Percentiles rank a stretch among this genome's conserved stretches.
Conservation (phyloP, 1,140 invertebrate species). For the Drosophila santomea region DNA sequence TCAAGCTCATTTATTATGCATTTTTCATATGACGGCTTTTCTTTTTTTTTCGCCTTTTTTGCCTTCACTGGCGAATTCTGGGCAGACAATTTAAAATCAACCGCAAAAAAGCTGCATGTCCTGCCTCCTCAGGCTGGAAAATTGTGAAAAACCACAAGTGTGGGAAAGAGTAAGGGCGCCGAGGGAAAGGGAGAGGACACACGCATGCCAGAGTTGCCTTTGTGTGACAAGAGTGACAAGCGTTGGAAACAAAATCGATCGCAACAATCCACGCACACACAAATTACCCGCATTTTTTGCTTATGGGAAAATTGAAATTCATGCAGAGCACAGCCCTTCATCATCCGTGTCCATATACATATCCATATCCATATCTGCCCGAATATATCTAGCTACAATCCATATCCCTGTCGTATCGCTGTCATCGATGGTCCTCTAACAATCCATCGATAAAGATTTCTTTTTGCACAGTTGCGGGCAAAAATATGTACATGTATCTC, state of each 20-base stretch:
- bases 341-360: constrained; percentile 43
- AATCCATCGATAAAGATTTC: constrained; percentile 60
- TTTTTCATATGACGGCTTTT: constrained; percentile 78
- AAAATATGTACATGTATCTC: neutral
- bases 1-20: constrained; percentile 80
- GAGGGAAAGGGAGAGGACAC: neutral
- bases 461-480: constrained; percentile 8
- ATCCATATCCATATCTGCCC: constrained; percentile 46
- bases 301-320: constrained; percentile 80
- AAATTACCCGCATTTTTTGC: constrained; percentile 80
- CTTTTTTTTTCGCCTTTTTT: constrained; percentile 17
- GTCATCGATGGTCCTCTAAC: constrained; percentile 62
- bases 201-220: constrained; percentile 40
- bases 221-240: constrained; percentile 44
- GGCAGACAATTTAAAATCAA: constrained; percentile 75
- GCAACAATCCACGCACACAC: constrained; percentile 45
- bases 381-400: constrained; percentile 47
- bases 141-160: constrained; percentile 4
- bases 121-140: constrained; percentile 27
- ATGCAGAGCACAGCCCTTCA: constrained; percentile 58
- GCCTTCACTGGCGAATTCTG: constrained; percentile 8
- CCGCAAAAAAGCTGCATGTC: constrained; percentile 68
- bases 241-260: constrained; percentile 41
- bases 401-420: constrained; percentile 74
- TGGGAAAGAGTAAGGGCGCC: too few species aligned